phyloP scores from a whole-genome alignment of 2,113 vertebrate genomes.

The Myanophis thanlyinensis region DNA sequence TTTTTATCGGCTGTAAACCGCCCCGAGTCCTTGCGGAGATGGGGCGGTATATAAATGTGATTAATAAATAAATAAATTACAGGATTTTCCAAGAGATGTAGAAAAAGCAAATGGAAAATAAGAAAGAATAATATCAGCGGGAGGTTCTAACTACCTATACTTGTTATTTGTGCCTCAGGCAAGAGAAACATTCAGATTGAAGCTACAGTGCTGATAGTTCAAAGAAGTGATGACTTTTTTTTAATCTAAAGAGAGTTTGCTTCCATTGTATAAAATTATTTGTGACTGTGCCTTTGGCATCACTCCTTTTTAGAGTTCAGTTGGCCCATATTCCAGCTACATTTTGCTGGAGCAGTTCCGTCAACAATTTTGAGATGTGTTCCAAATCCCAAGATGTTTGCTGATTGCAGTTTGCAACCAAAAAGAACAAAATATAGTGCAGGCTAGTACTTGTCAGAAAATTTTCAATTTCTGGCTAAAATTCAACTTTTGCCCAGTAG shows the following conservation, averaged over 20 bases:
- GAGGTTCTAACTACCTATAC: neutral
- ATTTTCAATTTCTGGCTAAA: neutral
- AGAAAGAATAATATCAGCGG: neutral
- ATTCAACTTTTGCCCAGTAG: neutral
- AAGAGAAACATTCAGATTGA: neutral
- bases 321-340: neutral
- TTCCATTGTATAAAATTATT: neutral
- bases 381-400: neutral
- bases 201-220: neutral
- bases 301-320: neutral
- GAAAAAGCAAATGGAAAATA: neutral
- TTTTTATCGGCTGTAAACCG: too few relatives aligned
- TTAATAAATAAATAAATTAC: too few relatives aligned
- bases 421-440: neutral
- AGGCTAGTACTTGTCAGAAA: neutral
- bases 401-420: neutral
- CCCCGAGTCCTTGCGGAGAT: too few relatives aligned
- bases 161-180: neutral
- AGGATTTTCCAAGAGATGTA: neutral
- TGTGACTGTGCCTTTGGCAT: neutral
- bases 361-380: neutral
- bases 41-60: too few relatives aligned
- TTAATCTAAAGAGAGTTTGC: neutral
- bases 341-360: neutral
- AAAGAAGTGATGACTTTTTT: neutral